phyloP scores from a whole-genome alignment of 2,888 invertebrate species.

The Mesorhabditis belari region DNA sequence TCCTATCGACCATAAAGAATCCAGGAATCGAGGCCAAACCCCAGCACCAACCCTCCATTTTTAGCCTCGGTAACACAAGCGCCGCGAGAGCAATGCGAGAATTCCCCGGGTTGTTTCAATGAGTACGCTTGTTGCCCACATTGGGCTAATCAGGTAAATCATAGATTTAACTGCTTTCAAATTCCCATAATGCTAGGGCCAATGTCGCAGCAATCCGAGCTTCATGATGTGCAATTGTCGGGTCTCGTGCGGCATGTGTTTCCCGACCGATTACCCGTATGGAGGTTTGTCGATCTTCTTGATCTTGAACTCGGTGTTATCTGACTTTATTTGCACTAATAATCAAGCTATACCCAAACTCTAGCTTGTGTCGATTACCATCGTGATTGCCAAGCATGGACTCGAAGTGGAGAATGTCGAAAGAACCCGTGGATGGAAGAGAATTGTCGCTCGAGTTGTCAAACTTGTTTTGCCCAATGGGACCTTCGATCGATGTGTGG shows the following conservation, averaged over 20 bases:
- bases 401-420: slow-evolving; percentile 36
- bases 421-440: slow-evolving; percentile 47
- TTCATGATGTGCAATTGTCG: slow-evolving; percentile 51
- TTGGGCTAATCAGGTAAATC: slow-evolving; percentile 24
- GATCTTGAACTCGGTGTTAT: not conserved
- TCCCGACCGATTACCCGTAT: slow-evolving; percentile 44
- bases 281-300: slow-evolving; percentile 19
- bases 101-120: slow-evolving; percentile 45
- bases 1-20: no score
- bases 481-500: slow-evolving; percentile 23
- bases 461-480: slow-evolving; percentile 22
- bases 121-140: slow-evolving; percentile 45
- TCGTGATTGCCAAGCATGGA: slow-evolving; percentile 32
- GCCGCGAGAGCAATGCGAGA: slow-evolving; percentile 17
- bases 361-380: slow-evolving; percentile 39
- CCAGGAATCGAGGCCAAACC: no score
- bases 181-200: slow-evolving; percentile 8
- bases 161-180: not conserved
- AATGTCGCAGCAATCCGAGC: slow-evolving; percentile 28
- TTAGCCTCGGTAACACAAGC: slow-evolving; percentile 12
- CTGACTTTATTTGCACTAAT: not conserved
- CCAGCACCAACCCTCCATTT: no score
- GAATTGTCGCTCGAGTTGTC: slow-evolving; percentile 35
- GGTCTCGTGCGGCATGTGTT: slow-evolving; percentile 48
- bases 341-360: not conserved